Evolutionary conservation across 2,888 invertebrate genomes (phyloP).

Genomic region (Tetragonula carbonaria): DNA sequence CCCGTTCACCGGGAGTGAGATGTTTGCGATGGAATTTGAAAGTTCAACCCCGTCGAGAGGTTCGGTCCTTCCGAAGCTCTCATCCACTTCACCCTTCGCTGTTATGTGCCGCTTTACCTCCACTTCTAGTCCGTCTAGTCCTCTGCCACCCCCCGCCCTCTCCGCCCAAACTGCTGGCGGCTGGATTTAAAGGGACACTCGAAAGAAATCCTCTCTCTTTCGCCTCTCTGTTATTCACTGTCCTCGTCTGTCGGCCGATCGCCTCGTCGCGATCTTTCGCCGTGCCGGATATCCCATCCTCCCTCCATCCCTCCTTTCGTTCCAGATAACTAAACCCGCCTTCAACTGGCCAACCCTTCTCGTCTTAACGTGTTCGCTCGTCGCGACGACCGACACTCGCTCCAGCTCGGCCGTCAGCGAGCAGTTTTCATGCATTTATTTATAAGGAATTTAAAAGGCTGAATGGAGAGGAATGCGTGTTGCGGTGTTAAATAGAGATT

Average conservation of each 20-base stretch:
- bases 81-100: constrained; percentile 63
- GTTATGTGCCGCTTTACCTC: constrained; percentile 67
- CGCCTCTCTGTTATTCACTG: background rate
- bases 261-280: background rate
- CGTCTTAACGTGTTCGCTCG: background rate
- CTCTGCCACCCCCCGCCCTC: background rate
- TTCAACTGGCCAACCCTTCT: background rate
- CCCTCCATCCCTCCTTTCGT: background rate
- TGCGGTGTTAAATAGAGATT: too few relatives aligned
- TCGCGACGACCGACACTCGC: too few relatives aligned
- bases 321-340: constrained; percentile 19
- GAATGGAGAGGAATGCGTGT: too few relatives aligned
- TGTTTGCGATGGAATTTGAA: constrained; percentile 72
- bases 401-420: too few relatives aligned
- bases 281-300: background rate
- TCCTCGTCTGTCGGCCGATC: background rate
- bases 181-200: constrained; percentile 51
- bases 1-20: constrained; percentile 51
- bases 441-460: too few relatives aligned
- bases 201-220: constrained; percentile 33
- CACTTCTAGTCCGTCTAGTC: constrained; percentile 55
- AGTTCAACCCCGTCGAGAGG: constrained; percentile 65
- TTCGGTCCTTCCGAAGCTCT: constrained; percentile 65
- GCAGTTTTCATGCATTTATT: too few relatives aligned
- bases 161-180: constrained; percentile 2